phyloP scores from a whole-genome alignment of 2,113 vertebrate genomes.

The Coptodon bakossiorum region DNA sequence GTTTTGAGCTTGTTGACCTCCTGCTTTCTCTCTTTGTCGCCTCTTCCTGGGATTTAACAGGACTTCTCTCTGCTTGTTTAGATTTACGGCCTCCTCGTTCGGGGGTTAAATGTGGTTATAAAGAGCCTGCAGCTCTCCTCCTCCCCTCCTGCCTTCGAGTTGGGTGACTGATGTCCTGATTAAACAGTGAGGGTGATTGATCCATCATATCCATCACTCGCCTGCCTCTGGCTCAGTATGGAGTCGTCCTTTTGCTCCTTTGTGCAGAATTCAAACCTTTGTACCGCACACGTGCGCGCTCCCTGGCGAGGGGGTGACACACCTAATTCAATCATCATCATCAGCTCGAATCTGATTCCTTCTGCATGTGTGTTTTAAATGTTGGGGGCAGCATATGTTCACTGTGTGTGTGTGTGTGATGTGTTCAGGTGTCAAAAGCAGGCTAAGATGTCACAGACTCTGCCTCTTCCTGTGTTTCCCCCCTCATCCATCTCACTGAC shows the following conservation, averaged over 20 bases:
- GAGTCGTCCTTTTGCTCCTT: slow-evolving; percentile 27
- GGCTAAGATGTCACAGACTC: slow-evolving; percentile 24
- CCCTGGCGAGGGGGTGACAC: slow-evolving; percentile 12
- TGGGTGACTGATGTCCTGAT: slow-evolving; percentile 62
- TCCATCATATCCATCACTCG: slow-evolving; percentile 69
- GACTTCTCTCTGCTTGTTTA: not conserved
- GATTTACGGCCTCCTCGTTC: not conserved
- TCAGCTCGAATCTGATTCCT: slow-evolving; percentile 23
- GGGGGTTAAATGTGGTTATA: slow-evolving; percentile 19
- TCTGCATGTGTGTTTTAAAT: slow-evolving; percentile 17
- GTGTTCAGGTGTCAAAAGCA: slow-evolving; percentile 19
- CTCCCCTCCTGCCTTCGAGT: not conserved
- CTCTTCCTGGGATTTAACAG: not conserved
- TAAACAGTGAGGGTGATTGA: slow-evolving; percentile 61
- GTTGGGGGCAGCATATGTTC: slow-evolving; percentile 26
- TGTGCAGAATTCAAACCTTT: slow-evolving; percentile 26
- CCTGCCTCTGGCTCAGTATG: slow-evolving; percentile 61
- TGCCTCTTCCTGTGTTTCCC: slow-evolving; percentile 16
- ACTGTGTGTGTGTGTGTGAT: not conserved
- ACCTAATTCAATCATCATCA: slow-evolving; percentile 34
- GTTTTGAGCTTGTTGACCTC: not conserved
- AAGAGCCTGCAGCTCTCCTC: not conserved
- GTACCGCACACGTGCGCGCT: slow-evolving; percentile 16
- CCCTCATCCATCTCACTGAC: slow-evolving; percentile 62
- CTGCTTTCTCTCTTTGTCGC: not conserved